Base-by-base conservation (phyloP, 2,113 vertebrate genomes). In the Microcebus ravelobensis region DNA sequence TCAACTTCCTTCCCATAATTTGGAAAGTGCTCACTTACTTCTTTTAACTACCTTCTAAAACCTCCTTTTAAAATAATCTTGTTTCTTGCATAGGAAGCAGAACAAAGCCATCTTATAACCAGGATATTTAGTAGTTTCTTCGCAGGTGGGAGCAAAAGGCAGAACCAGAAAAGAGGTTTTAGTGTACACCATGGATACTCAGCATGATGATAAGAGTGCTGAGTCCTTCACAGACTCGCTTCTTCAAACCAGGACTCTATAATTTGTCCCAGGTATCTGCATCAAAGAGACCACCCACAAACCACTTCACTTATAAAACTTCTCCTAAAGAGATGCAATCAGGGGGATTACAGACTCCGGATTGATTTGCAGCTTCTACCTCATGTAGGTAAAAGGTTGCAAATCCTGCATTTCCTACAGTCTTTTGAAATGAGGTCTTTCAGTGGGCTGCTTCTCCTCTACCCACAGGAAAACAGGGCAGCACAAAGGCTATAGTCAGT, bases 311-410 rank as follows among this genome's bases (percentile, higher is more conserved):
- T 91, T 92, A 87, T 5, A 31, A 87, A 95, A 90, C 48, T 61
- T 95, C 83, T 73, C 65, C 65, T 93, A 59, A 95, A 93, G 82
- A 86, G 95, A 93, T 89, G 67, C 80, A 74, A 39, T 92, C 76
- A 63, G 90, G 77, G 65, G 61, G 45, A 83, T 95, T 91, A 95
- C 29, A 85, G 87, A 93, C 79, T 59, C 13, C 1, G 61, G 12
- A 82, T 68, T 92, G 76, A 94, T 92, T 67, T 77, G 55, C 36
- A 71, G 67, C 36, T 81, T 63, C 77, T 76, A 20, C 18, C 50
- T 76, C 59, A n/a, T 52, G 31, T 93, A 63, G 31, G 45, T 34
- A 68, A 87, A 88, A 63, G 12, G 21, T 68, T 79, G 65, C 36
- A 80, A 85, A 86, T n/a, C 73, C 83, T 23, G 2, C 34, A 21